phyloP scores from a whole-genome alignment of 2,113 vertebrate genomes.

The Salvelinus alpinus region DNA sequence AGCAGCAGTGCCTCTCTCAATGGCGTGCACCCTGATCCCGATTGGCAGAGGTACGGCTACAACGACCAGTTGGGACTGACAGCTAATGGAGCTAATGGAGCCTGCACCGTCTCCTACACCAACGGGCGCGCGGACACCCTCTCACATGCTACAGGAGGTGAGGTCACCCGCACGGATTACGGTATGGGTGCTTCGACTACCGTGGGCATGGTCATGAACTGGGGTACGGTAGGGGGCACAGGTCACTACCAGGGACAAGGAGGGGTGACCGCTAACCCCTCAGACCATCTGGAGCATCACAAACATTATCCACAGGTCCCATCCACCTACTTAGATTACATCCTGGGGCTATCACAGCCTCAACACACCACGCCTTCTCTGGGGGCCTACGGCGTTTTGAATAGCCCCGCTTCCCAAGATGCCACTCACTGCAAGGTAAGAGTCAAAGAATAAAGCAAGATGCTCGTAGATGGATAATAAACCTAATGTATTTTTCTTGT shows the following conservation, averaged over 20 bases:
- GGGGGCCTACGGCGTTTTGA: constrained; percentile 49
- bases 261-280: constrained; percentile 3
- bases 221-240: not conserved
- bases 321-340: constrained; percentile 43
- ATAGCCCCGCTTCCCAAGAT: constrained; percentile 28
- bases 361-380: constrained; percentile 37
- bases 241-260: constrained; percentile 42
- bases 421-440: constrained; percentile 58
- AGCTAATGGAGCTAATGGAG: constrained; percentile 11
- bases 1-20: not conserved
- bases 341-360: constrained; percentile 49
- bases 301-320: constrained; percentile 37
- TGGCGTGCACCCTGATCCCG: not conserved
- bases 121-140: constrained; percentile 23
- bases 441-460: not conserved
- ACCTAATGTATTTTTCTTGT: too few species aligned
- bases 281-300: constrained; percentile 37
- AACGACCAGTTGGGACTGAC: constrained; percentile 18
- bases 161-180: constrained; percentile 23
- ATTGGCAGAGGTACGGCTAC: constrained; percentile 23
- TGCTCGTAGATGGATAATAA: too few species aligned
- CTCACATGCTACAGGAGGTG: not conserved
- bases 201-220: constrained; percentile 17
- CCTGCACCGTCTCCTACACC: constrained; percentile 10
- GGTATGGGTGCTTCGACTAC: constrained; percentile 5